Base-by-base conservation (phyloP, 2,797 vertebrate species). In the Toxotes lorentzi region DNA sequence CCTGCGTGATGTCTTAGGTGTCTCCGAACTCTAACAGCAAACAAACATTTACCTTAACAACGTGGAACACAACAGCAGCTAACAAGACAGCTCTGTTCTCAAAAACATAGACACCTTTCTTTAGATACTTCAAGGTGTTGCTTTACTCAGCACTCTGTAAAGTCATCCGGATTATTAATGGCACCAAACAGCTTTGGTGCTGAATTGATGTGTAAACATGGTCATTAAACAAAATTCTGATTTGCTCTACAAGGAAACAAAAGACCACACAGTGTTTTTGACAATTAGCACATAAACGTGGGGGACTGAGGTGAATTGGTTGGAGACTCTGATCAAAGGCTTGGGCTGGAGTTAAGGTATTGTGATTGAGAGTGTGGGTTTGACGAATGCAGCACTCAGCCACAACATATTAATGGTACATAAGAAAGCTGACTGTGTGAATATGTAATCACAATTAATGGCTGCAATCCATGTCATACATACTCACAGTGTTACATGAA, bases 361-460 rank as follows among this genome's bases (percentile, higher is more conserved):
- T 75, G 63, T 81, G 82, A 77, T 64, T 70, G 82, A 72, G 58
- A 61, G 48, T 4, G 35, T 27, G 41, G 13, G 34, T 47, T 53
- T 83, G 79, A 86, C 27, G 63, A 81, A 83, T 85, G 72, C 51
- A 56, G 51, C 21, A 16, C 63, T 82, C 69, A 64, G 58, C 70
- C 66, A 40, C 63, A 54, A 35, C 73, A 67, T 23, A 61, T 77
- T 64, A 40, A 64, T 32, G 53, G 51, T 23, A 65, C 60, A 40
- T 45, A 76, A 54, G 56, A 67, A 76, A 47, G 70, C 63, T 78
- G 67, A 59, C 72, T 82, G 51, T 59, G 75, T 63, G 54, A 70
- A 78, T 64, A 68, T 62, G 51, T 56, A 81, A 78, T 70, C 30
- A 59, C 64, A 84, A 83, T 78, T 73, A 89, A 90, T 86, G 54